A percentile compares a stretch with the other conserved stretches of the same genome.
These are phyloP conservation scores for Leptura quadrifasciata DNA, from an alignment of 2,888 invertebrate genomes.

Conservation along the genomic window DNA sequence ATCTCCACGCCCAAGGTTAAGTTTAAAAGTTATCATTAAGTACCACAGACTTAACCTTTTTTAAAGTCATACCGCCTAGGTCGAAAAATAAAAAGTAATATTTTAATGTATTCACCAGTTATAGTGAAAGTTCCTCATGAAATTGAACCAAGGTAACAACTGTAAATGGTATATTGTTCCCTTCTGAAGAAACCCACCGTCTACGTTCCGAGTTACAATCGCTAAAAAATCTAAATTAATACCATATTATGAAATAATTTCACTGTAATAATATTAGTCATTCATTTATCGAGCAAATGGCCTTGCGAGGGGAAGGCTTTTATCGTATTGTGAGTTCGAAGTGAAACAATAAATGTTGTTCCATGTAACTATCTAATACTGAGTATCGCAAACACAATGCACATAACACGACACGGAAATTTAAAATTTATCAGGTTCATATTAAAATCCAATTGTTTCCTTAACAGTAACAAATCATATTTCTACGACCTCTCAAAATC, in stretches of 20 bases:
- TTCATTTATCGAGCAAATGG: neutral
- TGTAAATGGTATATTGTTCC: neutral
- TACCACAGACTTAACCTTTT: neutral
- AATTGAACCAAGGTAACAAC: constrained; percentile 1
- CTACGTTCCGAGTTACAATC: neutral
- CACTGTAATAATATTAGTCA: neutral
- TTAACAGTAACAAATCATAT: too few species aligned
- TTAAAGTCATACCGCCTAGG: constrained; percentile 7
- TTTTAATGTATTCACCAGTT: neutral
- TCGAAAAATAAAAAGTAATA: neutral
- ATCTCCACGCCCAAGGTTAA: constrained; percentile 7
- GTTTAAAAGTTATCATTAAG: constrained; percentile 1
- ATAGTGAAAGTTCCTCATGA: neutral
- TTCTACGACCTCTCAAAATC: too few species aligned
- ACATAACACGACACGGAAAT: too few species aligned
- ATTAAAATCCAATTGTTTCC: too few species aligned
- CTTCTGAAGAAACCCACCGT: neutral
- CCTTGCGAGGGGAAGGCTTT: neutral
- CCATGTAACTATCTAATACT: too few species aligned
- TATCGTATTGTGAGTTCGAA: neutral
- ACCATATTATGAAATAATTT: neutral
- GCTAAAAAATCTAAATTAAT: neutral
- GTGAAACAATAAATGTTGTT: too few species aligned
- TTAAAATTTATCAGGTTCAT: too few species aligned
- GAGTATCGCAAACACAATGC: too few species aligned